Conservation (phyloP, 2,113 vertebrate species). For the Chlorodrepanis virens region DNA sequence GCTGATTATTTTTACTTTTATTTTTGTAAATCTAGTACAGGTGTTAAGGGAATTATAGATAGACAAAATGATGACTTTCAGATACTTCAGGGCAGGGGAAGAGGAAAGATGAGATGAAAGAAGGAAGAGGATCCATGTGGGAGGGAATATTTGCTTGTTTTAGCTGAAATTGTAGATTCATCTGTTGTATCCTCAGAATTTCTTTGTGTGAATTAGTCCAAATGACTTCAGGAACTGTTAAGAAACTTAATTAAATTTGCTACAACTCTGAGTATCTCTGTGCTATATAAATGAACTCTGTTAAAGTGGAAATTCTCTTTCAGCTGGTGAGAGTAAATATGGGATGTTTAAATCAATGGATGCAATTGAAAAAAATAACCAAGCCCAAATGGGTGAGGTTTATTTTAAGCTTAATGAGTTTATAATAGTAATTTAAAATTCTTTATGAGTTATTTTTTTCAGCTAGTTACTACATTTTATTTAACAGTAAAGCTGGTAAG, state of each 20-base stretch:
- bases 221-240: not conserved
- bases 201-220: not conserved
- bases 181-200: not conserved
- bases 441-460: not conserved
- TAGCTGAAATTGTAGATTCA: not conserved
- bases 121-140: not conserved
- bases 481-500: not conserved
- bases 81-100: not conserved
- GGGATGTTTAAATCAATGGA: not conserved
- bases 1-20: not conserved
- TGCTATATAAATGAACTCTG: not conserved
- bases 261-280: not conserved
- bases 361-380: not conserved
- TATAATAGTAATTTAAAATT: not conserved
- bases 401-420: not conserved
- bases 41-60: not conserved
- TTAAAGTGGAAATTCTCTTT: not conserved
- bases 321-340: not conserved
- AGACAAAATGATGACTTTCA: not conserved
- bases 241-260: not conserved
- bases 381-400: not conserved
- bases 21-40: not conserved
- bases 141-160: conserved; percentile 31
- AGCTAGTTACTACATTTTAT: not conserved
- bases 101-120: not conserved